These are phyloP conservation scores for Chelon labrosus DNA, from an alignment of 2,797 vertebrate genomes.

Conservation along the genomic window DNA sequence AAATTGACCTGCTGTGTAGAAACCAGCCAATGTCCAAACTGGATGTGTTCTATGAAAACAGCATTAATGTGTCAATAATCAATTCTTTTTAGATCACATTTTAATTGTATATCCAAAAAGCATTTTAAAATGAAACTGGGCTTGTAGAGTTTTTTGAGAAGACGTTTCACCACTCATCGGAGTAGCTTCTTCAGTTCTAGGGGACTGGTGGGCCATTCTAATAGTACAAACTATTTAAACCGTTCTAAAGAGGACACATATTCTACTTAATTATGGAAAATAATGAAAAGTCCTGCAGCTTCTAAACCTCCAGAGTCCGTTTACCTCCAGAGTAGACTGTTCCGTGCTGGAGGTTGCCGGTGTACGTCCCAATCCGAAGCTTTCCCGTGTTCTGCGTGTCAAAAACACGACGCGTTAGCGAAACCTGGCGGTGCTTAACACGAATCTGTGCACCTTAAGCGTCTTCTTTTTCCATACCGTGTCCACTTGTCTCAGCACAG, in stretches of 20 bases:
- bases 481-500: conserved; percentile 90
- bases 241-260: background rate
- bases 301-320: background rate
- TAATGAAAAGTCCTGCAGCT: background rate
- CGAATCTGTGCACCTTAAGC: background rate
- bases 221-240: too few relatives aligned
- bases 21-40: too few relatives aligned
- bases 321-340: conserved; percentile 90
- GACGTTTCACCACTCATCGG: too few relatives aligned
- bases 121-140: too few relatives aligned
- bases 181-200: too few relatives aligned
- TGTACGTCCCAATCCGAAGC: conserved; percentile 90
- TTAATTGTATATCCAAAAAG: too few relatives aligned
- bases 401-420: conserved; percentile 7
- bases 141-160: too few relatives aligned
- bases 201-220: too few relatives aligned
- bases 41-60: too few relatives aligned
- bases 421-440: background rate
- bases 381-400: conserved; percentile 89
- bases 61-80: too few relatives aligned
- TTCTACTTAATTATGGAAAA: background rate
- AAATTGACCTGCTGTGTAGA: too few relatives aligned
- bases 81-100: too few relatives aligned
- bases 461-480: conserved; percentile 72
- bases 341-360: conserved; percentile 86